phyloP scores from a whole-genome alignment of 2,888 invertebrate genomes.

The Hetaerina titia region DNA sequence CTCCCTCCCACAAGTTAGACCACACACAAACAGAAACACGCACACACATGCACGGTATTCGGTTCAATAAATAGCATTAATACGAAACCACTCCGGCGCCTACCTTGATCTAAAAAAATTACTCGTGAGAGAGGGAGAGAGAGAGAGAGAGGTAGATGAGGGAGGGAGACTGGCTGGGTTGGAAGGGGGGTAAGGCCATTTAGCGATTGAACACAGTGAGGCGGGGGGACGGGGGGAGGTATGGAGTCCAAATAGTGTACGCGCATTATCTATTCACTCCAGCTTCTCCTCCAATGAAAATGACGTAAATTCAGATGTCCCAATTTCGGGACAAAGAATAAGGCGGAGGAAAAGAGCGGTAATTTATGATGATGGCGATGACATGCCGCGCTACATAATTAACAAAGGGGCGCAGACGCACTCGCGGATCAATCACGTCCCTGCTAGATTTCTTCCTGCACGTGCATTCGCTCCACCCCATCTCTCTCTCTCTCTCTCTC shows the following conservation, averaged over 20 bases:
- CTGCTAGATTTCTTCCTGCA: neutral
- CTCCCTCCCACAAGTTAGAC: slow-evolving; percentile 59
- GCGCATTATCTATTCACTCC: slow-evolving; percentile 55
- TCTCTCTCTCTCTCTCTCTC: neutral
- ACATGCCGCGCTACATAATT: slow-evolving; percentile 23
- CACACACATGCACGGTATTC: slow-evolving; percentile 40
- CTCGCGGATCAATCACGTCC: neutral
- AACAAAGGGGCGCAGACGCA: neutral
- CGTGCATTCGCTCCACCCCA: neutral
- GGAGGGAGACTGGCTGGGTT: neutral
- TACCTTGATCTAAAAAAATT: slow-evolving; percentile 63
- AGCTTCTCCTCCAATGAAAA: neutral
- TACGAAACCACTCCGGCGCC: slow-evolving; percentile 63
- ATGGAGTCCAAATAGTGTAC: slow-evolving; percentile 55
- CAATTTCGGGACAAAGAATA: slow-evolving; percentile 60
- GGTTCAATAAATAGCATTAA: slow-evolving; percentile 67
- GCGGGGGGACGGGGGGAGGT: neutral
- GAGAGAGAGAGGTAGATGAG: neutral
- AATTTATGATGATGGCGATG: slow-evolving; percentile 32
- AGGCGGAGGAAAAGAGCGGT: slow-evolving; percentile 16
- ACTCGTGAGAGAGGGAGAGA: slow-evolving; percentile 10
- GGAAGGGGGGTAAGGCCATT: slow-evolving; percentile 48
- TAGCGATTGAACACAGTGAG: slow-evolving; percentile 45
- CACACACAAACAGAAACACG: slow-evolving; percentile 55
- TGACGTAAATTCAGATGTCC: slow-evolving; percentile 61